Conservation (phyloP, 2,888 invertebrate species). For the Mycalesis mineus region DNA sequence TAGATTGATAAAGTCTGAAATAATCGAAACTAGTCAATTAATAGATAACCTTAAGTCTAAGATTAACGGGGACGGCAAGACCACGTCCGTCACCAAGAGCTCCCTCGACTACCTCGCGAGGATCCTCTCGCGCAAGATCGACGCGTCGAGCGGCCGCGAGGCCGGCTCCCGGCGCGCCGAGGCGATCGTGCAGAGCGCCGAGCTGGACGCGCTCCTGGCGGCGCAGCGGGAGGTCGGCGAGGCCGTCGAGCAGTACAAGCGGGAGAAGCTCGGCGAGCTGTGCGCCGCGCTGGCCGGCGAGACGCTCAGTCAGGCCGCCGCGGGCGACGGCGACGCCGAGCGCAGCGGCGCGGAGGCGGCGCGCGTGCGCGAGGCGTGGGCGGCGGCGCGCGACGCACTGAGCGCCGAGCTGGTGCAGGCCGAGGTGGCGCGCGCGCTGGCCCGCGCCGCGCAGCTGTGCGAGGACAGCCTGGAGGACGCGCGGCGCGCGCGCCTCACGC, state of each 20-base stretch:
- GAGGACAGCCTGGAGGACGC: constrained; percentile 79
- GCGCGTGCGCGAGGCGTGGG: constrained; percentile 85
- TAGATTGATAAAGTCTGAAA: constrained; percentile 82
- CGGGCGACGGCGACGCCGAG: constrained; percentile 64
- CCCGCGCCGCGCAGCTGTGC: constrained; percentile 83
- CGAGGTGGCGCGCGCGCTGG: constrained; percentile 85
- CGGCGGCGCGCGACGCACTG: constrained; percentile 85
- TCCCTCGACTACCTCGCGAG: constrained; percentile 85
- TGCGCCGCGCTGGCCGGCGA: constrained; percentile 84
- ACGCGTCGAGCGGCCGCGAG: constrained; percentile 54
- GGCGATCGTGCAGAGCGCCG: constrained; percentile 63
- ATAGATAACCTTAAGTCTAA: constrained; percentile 84
- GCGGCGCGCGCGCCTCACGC: constrained; percentile 77
- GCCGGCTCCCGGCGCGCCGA: constrained; percentile 51
- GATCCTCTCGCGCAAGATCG: constrained; percentile 85
- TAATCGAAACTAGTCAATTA: constrained; percentile 86
- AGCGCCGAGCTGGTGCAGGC: constrained; percentile 86
- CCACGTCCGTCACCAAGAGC: constrained; percentile 56
- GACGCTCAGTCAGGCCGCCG: constrained; percentile 79
- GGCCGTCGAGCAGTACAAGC: constrained; percentile 81
- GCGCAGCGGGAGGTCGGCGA: constrained; percentile 80
- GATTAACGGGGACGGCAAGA: constrained; percentile 75
- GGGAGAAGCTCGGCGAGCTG: constrained; percentile 82
- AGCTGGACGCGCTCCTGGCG: constrained; percentile 71
- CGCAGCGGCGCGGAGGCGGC: constrained; percentile 77